phyloP scores from a whole-genome alignment of 2,797 vertebrate genomes.

The Manis pentadactyla region DNA sequence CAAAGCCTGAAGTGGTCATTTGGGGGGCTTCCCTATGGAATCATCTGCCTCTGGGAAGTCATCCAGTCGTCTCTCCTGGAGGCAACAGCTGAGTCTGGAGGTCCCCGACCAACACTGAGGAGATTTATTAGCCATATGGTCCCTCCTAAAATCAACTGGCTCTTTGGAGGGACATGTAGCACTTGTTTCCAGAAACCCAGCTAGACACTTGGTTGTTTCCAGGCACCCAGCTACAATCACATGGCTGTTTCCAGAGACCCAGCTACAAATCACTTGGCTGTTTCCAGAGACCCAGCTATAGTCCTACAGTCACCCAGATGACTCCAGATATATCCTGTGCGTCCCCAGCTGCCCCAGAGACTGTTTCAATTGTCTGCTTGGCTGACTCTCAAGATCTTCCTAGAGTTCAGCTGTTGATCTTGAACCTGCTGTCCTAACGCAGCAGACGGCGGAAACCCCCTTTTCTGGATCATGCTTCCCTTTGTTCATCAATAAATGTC shows the following conservation, averaged over 20 bases:
- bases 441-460: too few species aligned
- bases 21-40: neutral
- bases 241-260: neutral
- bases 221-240: too few species aligned
- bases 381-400: neutral
- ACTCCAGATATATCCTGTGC: neutral
- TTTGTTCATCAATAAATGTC: too few species aligned
- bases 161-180: neutral
- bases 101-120: neutral
- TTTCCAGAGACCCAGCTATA: neutral
- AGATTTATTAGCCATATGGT: rapidly evolving
- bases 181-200: neutral
- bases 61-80: neutral
- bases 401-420: neutral
- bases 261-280: too few species aligned
- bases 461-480: too few species aligned
- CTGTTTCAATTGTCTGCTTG: neutral
- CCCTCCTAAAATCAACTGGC: neutral
- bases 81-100: neutral
- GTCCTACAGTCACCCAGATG: neutral
- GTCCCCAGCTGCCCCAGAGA: neutral
- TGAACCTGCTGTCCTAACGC: too few species aligned
- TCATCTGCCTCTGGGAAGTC: neutral
- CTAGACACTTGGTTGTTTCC: neutral
- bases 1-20: neutral